phyloP scores from a whole-genome alignment of 2,797 vertebrate species.

The Danio tinwini region DNA sequence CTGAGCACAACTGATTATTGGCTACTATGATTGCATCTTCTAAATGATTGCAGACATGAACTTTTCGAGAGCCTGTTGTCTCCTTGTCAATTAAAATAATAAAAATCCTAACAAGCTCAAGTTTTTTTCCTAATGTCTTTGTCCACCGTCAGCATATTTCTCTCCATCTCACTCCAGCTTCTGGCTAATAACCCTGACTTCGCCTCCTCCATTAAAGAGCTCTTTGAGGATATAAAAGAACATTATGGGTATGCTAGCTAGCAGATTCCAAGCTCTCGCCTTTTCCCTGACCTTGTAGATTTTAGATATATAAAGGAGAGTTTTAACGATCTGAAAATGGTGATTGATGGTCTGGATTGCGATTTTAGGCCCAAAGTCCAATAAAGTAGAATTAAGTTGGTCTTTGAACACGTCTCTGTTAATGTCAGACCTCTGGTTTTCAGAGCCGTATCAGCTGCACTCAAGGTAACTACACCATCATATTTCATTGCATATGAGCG shows the following conservation, averaged over 20 bases:
- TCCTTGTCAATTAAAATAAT: constrained; percentile 33
- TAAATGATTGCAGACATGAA: not conserved
- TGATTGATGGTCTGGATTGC: constrained; percentile 36
- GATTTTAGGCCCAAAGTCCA: constrained; percentile 17
- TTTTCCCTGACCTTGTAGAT: constrained; percentile 47
- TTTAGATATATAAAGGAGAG: constrained; percentile 36
- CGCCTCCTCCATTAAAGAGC: constrained; percentile 52
- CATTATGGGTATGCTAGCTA: constrained; percentile 40
- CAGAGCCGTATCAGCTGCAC: not conserved
- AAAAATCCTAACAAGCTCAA: constrained; percentile 26
- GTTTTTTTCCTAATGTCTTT: constrained; percentile 42
- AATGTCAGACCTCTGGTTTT: constrained; percentile 17
- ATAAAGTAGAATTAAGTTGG: constrained; percentile 27
- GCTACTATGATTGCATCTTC: not conserved
- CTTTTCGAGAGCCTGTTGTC: constrained; percentile 4
- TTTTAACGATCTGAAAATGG: constrained; percentile 29
- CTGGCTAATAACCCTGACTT: constrained; percentile 52
- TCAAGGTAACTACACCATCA: not conserved
- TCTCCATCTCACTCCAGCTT: constrained; percentile 14
- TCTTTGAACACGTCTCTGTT: constrained; percentile 27
- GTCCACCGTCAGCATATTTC: constrained; percentile 49
- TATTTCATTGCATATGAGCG: constrained; percentile 35
- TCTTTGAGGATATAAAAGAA: constrained; percentile 58
- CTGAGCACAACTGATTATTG: not conserved
- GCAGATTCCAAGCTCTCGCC: constrained; percentile 27